Percentiles rank a stretch among this genome's conserved stretches.
Evolutionary conservation across 2,113 vertebrate species (phyloP).

Genomic region (Pelmatolapia mariae): DNA sequence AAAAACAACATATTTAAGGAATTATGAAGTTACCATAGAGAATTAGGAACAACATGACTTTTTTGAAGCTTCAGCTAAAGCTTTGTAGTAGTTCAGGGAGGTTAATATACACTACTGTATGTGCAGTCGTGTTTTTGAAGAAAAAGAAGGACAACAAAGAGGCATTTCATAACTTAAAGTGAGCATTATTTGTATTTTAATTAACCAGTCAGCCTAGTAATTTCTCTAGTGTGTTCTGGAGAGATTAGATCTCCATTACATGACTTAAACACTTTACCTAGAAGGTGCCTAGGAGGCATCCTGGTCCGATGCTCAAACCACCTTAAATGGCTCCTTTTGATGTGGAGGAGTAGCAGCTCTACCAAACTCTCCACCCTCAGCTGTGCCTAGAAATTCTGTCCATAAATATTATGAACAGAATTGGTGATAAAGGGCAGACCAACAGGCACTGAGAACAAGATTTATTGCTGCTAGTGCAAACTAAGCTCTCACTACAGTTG

Average conservation of each 20-base stretch:
- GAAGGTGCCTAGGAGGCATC: not conserved
- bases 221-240: not conserved
- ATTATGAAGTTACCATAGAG: not conserved
- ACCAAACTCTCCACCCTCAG: not conserved
- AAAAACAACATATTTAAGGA: not conserved
- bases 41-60: not conserved
- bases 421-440: not conserved
- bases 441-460: not conserved
- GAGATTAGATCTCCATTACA: not conserved
- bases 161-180: not conserved
- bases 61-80: not conserved
- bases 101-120: not conserved
- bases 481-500: rapidly evolving
- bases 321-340: not conserved
- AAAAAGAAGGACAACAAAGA: not conserved
- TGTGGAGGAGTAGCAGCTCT: not conserved
- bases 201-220: not conserved
- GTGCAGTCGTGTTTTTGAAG: not conserved
- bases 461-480: not conserved
- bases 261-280: not conserved
- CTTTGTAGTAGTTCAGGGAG: not conserved
- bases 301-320: not conserved
- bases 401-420: not conserved
- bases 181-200: not conserved
- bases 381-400: not conserved